Percentiles rank a stretch among this genome's conserved stretches.
phyloP scores from a whole-genome alignment of 2,888 invertebrate species.

The Lapara coniferarum region DNA sequence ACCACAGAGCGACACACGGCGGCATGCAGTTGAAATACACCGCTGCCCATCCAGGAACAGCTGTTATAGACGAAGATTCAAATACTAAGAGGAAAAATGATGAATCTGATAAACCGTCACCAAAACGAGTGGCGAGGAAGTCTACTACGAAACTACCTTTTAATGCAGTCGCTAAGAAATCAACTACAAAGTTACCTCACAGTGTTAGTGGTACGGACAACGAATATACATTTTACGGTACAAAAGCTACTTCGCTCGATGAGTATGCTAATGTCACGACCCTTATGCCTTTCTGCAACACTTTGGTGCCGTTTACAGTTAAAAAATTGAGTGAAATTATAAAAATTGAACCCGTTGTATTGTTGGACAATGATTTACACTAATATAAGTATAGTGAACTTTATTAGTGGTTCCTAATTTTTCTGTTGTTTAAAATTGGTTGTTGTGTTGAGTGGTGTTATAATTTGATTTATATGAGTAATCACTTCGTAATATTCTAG shows the following conservation, averaged over 20 bases:
- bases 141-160: conserved; percentile 65
- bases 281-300: conserved; percentile 80
- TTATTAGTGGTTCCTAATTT: background rate
- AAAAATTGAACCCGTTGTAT: conserved; percentile 77
- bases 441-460: background rate
- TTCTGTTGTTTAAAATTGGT: background rate
- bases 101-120: conserved; percentile 6
- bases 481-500: background rate
- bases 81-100: conserved; percentile 36
- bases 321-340: conserved; percentile 78
- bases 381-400: conserved; percentile 1
- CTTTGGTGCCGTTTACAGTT: conserved; percentile 70
- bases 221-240: conserved; percentile 79
- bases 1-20: conserved; percentile 51
- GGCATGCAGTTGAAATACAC: conserved; percentile 43
- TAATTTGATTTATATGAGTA: background rate
- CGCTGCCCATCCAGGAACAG: conserved; percentile 32
- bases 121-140: conserved; percentile 57
- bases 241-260: conserved; percentile 60
- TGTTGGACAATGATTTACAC: conserved; percentile 59
- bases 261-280: conserved; percentile 73
- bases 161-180: conserved; percentile 69
- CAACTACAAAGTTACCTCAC: conserved; percentile 73
- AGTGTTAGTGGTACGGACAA: conserved; percentile 34
- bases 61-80: conserved; percentile 32